These are phyloP conservation scores for Characodon lateralis DNA, from an alignment of 2,797 vertebrate species.

Conservation along the genomic window DNA sequence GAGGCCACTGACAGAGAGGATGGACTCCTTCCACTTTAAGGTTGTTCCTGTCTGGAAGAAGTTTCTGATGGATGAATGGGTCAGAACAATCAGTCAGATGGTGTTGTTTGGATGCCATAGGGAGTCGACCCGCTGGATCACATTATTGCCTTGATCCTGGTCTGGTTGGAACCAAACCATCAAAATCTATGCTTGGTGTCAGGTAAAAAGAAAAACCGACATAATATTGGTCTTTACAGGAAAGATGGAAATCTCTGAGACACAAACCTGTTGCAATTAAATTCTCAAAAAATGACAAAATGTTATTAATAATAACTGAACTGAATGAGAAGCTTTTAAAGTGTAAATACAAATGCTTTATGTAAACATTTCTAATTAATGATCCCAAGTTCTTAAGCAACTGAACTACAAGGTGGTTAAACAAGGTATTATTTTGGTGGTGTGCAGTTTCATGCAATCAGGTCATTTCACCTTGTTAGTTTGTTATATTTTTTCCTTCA, in stretches of 20 bases:
- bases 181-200: conserved; percentile 2
- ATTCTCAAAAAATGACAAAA: not conserved
- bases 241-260: no score
- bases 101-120: conserved; percentile 47
- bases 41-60: conserved; percentile 35
- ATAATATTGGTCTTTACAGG: not conserved
- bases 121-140: conserved; percentile 56
- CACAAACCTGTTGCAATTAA: not conserved
- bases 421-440: not conserved
- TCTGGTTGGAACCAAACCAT: conserved; percentile 23
- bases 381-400: not conserved
- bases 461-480: not conserved
- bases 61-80: conserved; percentile 58
- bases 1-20: conserved; percentile 18
- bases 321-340: not conserved
- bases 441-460: not conserved
- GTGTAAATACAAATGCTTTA: no score
- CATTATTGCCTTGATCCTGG: conserved; percentile 39
- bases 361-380: not conserved
- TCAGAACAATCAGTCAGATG: conserved; percentile 60
- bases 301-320: not conserved
- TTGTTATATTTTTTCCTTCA: not conserved
- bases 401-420: not conserved
- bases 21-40: conserved; percentile 39
- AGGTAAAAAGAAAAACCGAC: not conserved